Conservation (phyloP, 1,140 invertebrate genomes). For the Aplysia californica region DNA sequence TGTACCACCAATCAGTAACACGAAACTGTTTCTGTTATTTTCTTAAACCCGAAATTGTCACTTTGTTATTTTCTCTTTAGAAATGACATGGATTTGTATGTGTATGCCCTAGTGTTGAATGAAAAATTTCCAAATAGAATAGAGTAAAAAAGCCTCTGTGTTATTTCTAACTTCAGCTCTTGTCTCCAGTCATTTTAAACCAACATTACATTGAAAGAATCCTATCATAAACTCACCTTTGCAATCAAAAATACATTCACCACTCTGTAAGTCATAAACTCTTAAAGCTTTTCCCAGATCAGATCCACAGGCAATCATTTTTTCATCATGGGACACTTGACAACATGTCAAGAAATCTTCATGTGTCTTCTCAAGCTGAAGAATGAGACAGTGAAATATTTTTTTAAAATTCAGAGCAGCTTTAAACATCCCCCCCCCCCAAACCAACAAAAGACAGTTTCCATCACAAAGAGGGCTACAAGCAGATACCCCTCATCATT, state of each 20-base stretch:
- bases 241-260: conserved; percentile 52
- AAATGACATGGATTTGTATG: no score
- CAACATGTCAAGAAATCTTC: conserved; percentile 62
- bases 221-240: conserved; percentile 51
- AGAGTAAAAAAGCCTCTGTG: no score
- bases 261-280: conserved; percentile 59
- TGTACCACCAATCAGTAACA: no score
- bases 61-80: no score
- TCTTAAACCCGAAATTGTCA: no score
- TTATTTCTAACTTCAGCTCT: no score
- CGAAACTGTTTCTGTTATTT: no score
- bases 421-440: no score
- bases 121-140: background rate
- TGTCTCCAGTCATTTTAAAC: no score
- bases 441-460: background rate
- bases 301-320: conserved; percentile 52
- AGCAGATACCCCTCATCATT: background rate
- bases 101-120: no score
- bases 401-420: background rate
- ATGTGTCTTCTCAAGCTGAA: conserved; percentile 46
- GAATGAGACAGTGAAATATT: background rate
- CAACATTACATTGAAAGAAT: no score
- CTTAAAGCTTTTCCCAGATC: conserved; percentile 61
- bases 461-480: background rate
- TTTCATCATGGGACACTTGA: conserved; percentile 58